Evolutionary conservation across 2,888 invertebrate species (phyloP).

Genomic region (Stenoptilia bipunctidactyla): DNA sequence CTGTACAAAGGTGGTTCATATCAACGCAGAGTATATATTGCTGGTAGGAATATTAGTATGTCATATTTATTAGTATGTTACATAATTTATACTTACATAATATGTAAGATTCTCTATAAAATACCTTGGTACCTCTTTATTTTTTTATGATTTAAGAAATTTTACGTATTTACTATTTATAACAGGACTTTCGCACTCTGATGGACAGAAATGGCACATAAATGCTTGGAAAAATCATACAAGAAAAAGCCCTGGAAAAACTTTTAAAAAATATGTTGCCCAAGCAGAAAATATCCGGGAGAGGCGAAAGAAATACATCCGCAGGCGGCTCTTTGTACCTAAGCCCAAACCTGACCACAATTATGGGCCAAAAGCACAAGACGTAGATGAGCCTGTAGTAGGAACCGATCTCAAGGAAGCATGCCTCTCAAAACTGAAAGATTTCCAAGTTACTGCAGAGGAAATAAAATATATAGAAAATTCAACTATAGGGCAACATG

Average conservation of each 20-base stretch:
- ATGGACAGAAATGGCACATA: too few relatives aligned
- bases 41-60: too few relatives aligned
- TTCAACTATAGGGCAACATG: not conserved
- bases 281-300: not conserved
- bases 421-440: not conserved
- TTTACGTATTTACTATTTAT: too few relatives aligned
- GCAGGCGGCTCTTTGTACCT: not conserved
- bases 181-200: too few relatives aligned
- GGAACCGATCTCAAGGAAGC: not conserved
- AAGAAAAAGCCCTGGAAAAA: not conserved
- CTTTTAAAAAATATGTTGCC: not conserved
- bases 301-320: not conserved
- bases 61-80: too few relatives aligned
- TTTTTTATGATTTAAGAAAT: too few relatives aligned
- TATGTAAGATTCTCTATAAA: too few relatives aligned
- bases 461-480: not conserved
- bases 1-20: too few relatives aligned
- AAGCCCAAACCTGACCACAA: not conserved
- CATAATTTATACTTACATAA: too few relatives aligned
- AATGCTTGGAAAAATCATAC: too few relatives aligned
- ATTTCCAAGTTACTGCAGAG: not conserved
- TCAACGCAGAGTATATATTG: too few relatives aligned
- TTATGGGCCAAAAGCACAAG: slow-evolving; percentile 1
- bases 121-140: too few relatives aligned
- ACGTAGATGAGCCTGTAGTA: not conserved